Base-by-base conservation (phyloP, 2,797 vertebrate species). In the Brachyrhaphis roseni region DNA sequence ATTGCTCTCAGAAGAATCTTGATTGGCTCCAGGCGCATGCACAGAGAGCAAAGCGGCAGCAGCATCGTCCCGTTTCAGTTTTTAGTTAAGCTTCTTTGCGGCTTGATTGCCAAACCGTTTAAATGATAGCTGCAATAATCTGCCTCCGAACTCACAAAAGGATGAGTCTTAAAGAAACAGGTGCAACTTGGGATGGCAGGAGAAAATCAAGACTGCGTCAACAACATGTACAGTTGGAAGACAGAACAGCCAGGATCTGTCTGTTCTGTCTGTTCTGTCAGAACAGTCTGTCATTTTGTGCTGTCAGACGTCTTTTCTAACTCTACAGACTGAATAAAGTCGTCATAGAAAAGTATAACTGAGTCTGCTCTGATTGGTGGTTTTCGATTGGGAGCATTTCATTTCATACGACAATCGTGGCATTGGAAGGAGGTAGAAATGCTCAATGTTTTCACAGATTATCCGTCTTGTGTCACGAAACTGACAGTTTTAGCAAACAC, bases 1-100 rank as follows among this genome's bases (percentile, higher is more conserved):
- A 23, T 41, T 68, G 2, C 39, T 41, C 20, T 41, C 36, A 26
- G 36, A 45, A n/a, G 68, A 45, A 71, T 45, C 16, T 51, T 39
- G 34, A 36, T 45, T n/a, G 12, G 5, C 26, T 68, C 11, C 64
- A 12, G 20, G 64, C 36, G 23, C 39, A 13, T 8, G 2, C 0
- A 43, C 43, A 45, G 43, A 45, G 43, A 45, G 43, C 43, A 45
- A 12, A 39, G 18, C 46, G 15, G 53, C 47, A 41, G 47, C 28
- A 41, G 68, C 28, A 31, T 12, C 31, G 26, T 78, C 43, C 57
- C 62, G 34, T 78, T 70, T 77, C 68, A 59, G 77, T 47, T 47
- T 77, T 16, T 8, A 0, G 53, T 77, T 91, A 86, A 90, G 83
- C 90, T 78, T 87, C 88, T 89, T 82, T 88, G 79, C 16, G 76